Conservation (phyloP, 2,797 vertebrate species). For the Sphenopsis melanotis region DNA sequence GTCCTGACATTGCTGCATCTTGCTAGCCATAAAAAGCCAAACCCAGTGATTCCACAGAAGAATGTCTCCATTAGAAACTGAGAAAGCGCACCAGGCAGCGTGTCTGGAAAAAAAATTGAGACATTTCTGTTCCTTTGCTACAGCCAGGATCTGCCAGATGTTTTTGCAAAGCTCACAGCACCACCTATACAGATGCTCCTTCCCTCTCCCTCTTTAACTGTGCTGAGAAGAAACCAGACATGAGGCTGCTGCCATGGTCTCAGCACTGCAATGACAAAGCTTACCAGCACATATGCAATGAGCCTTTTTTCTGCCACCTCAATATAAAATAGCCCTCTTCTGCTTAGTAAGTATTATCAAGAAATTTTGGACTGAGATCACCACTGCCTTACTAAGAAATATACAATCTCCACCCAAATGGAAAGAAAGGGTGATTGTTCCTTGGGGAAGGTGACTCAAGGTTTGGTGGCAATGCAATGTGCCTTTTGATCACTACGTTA, state of each 20-base stretch:
- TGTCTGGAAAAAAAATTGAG: background rate
- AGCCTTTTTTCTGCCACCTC: background rate
- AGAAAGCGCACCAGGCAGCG: rapidly evolving
- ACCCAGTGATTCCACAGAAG: background rate
- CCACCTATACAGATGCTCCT: background rate
- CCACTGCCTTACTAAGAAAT: background rate
- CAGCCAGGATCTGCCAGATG: background rate
- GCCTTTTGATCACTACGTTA: constrained; percentile 26
- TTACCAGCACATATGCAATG: background rate
- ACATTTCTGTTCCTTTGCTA: background rate
- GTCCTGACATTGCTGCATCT: background rate
- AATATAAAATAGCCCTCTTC: background rate
- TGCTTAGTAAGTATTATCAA: background rate
- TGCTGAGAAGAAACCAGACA: background rate
- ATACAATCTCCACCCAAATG: constrained; percentile 41
- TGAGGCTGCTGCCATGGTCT: background rate
- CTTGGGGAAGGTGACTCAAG: constrained; percentile 49
- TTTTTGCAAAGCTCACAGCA: background rate
- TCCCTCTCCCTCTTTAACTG: background rate
- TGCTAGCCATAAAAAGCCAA: background rate
- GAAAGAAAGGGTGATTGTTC: constrained; percentile 39
- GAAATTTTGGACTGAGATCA: background rate
- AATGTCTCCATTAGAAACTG: background rate
- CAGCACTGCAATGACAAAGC: background rate
- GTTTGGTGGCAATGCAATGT: constrained; percentile 31